Evolutionary conservation across 64 coral and sea anemone genomes (phyloP).

Genomic region (Pocillopora verrucosa): DNA sequence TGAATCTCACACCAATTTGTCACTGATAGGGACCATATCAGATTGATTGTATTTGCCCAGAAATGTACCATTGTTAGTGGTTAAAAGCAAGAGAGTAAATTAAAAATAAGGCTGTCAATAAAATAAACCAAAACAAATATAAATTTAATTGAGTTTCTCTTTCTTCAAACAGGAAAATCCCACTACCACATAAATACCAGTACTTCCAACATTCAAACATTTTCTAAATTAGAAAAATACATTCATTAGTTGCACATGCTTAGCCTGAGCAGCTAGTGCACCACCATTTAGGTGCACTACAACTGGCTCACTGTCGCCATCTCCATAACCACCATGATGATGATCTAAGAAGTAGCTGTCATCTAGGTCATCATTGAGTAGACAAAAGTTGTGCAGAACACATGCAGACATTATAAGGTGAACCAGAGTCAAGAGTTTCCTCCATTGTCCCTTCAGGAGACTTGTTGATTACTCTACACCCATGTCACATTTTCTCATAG

Average conservation of each 20-base stretch:
- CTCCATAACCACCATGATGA: conserved; percentile 40
- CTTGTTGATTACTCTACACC: conserved; percentile 46
- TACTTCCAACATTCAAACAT: neutral
- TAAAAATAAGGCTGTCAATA: too few species aligned
- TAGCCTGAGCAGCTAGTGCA: neutral
- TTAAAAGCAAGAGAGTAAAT: too few species aligned
- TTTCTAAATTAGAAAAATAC: neutral
- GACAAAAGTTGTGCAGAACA: conserved; percentile 66
- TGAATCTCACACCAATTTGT: neutral
- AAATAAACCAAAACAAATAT: too few species aligned
- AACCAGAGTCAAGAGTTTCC: conserved; percentile 41
- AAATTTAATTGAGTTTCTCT: too few species aligned
- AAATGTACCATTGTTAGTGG: too few species aligned
- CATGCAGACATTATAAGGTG: conserved; percentile 55
- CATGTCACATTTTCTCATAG: conserved; percentile 32
- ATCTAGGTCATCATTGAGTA: conserved; percentile 66
- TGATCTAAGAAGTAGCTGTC: conserved; percentile 43
- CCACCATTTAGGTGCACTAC: neutral
- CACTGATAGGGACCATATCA: too few species aligned
- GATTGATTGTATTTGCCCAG: too few species aligned
- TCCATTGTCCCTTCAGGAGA: conserved; percentile 65
- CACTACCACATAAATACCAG: too few species aligned
- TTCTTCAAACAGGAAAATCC: too few species aligned
- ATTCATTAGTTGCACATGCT: neutral
- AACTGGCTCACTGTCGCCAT: neutral